These are phyloP conservation scores for Eumeta japonica DNA, from an alignment of 1,140 invertebrate species.

Conservation along the genomic window DNA sequence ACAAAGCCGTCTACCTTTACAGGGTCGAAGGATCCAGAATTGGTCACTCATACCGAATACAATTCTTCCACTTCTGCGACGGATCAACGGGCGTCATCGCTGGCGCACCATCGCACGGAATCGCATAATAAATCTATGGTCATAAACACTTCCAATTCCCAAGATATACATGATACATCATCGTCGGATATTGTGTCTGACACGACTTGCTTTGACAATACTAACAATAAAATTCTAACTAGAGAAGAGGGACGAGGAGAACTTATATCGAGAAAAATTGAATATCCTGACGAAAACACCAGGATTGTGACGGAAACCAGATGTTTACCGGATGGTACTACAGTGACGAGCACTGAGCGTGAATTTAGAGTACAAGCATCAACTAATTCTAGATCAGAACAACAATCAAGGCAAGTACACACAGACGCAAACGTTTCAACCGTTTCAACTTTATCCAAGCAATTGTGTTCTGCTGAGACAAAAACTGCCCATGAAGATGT, in stretches of 20 bases:
- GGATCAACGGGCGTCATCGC: no score
- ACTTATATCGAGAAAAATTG: conserved; percentile 58
- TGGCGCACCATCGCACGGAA: no score
- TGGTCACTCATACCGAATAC: conserved; percentile 23
- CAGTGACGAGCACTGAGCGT: conserved; percentile 63
- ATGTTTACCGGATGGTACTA: conserved; percentile 63
- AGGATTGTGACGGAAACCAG: conserved; percentile 65
- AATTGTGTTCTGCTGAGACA: conserved; percentile 24
- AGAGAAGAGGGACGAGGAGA: conserved; percentile 33
- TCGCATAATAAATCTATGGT: no score
- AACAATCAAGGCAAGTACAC: conserved; percentile 25
- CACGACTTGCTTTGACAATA: conserved; percentile 19
- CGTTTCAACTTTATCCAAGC: no score
- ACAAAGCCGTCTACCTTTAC: no score
- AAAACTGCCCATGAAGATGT: conserved; percentile 23
- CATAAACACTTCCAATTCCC: no score
- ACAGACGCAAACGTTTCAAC: conserved; percentile 32
- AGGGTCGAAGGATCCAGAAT: no score
- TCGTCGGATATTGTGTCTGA: no score
- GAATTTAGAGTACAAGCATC: conserved; percentile 56
- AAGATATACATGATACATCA: no score
- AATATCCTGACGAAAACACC: conserved; percentile 63
- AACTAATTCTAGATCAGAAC: conserved; percentile 30
- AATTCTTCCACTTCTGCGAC: no score
- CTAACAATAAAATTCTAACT: conserved; percentile 25